A percentile compares a stretch with the other conserved stretches of the same genome.
These are phyloP conservation scores for Cheilinus undulatus DNA, from an alignment of 2,113 vertebrate genomes.

Conservation along the genomic window DNA sequence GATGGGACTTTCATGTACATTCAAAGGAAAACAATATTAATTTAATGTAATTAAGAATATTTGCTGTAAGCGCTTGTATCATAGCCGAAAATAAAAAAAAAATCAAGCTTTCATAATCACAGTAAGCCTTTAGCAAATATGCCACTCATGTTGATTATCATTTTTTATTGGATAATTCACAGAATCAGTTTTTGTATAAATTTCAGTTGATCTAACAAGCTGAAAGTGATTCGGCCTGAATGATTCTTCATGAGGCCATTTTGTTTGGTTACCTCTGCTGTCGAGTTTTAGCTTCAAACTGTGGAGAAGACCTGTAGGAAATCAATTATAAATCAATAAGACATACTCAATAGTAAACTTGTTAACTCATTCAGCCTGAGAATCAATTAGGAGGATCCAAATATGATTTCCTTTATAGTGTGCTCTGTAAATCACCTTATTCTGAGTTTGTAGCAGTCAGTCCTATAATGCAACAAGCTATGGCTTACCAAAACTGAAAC, in stretches of 20 bases:
- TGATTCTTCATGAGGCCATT: neutral
- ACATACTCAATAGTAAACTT: conserved; percentile 23
- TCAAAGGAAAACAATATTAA: neutral
- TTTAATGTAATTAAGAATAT: neutral
- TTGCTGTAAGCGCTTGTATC: neutral
- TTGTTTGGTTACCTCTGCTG: conserved; percentile 65
- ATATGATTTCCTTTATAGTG: fast-evolving
- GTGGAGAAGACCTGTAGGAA: conserved; percentile 51
- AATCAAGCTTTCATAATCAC: conserved; percentile 15
- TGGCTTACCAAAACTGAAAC: too few species aligned
- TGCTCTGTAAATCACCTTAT: too few species aligned
- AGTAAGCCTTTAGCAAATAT: neutral
- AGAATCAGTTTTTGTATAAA: neutral
- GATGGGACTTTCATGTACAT: neutral
- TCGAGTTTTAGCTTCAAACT: conserved; percentile 50
- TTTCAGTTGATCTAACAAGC: neutral
- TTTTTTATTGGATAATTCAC: neutral
- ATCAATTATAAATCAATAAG: conserved; percentile 21
- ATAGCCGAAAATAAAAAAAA: neutral
- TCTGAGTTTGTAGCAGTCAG: too few species aligned
- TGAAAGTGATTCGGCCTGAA: neutral
- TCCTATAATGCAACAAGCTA: too few species aligned
- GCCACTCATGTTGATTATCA: neutral
- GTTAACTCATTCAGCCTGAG: neutral
- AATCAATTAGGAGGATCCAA: neutral